Evolutionary conservation across 2,888 invertebrate genomes (phyloP).

Genomic region (Meiosimyza decipiens): DNA sequence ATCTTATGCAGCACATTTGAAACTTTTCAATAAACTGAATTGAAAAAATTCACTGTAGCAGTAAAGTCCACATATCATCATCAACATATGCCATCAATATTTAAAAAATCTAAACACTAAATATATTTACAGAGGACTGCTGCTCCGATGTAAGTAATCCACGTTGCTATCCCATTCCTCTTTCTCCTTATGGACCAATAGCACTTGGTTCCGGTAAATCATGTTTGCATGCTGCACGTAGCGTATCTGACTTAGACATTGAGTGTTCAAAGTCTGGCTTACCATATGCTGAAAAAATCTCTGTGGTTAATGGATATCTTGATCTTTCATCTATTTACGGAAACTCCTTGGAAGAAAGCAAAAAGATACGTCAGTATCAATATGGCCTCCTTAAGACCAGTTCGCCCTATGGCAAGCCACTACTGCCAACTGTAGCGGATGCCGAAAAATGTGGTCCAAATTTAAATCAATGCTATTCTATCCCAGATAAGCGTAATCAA

Average conservation of each 20-base stretch:
- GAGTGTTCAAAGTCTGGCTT: constrained; percentile 69
- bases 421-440: constrained; percentile 74
- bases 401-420: constrained; percentile 71
- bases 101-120: neutral
- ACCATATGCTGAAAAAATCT: constrained; percentile 73
- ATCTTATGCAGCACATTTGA: too few species aligned
- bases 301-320: constrained; percentile 66
- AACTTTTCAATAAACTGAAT: too few species aligned
- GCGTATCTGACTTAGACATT: constrained; percentile 73
- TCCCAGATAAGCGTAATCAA: constrained; percentile 69
- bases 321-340: constrained; percentile 86
- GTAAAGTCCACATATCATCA: too few species aligned
- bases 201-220: constrained; percentile 67
- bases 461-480: constrained; percentile 76
- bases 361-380: constrained; percentile 72
- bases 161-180: constrained; percentile 68
- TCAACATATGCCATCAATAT: too few species aligned
- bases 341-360: constrained; percentile 72
- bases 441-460: constrained; percentile 64
- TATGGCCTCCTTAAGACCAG: constrained; percentile 75
- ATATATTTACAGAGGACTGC: constrained; percentile 50
- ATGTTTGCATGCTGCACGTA: constrained; percentile 75
- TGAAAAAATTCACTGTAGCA: too few species aligned
- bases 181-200: constrained; percentile 71
- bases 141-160: constrained; percentile 48